phyloP scores from a whole-genome alignment of 2,797 vertebrate genomes.

The Xiphophorus birchmanni region DNA sequence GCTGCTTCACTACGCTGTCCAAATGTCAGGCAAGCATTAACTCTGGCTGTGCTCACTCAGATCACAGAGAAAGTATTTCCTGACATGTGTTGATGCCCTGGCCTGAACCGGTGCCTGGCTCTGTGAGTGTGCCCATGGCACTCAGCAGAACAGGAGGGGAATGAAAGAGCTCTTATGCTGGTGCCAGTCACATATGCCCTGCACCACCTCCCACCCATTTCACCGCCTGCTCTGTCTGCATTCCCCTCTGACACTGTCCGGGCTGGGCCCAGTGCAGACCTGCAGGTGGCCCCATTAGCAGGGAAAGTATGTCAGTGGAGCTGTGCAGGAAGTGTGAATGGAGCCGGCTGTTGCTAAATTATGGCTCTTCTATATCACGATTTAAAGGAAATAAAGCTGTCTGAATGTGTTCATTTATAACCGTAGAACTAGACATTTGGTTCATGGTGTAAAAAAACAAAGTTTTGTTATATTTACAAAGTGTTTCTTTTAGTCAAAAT shows the following conservation, averaged over 20 bases:
- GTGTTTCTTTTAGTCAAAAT: background rate
- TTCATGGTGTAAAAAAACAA: background rate
- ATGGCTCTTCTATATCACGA: conserved; percentile 27
- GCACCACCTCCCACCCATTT: conserved; percentile 66
- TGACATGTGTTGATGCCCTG: conserved; percentile 78
- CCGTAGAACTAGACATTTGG: background rate
- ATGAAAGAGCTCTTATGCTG: conserved; percentile 78
- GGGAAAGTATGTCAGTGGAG: conserved; percentile 77
- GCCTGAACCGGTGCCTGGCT: conserved; percentile 69
- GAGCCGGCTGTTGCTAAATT: conserved; percentile 70
- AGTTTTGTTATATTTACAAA: background rate
- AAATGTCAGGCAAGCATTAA: conserved; percentile 61
- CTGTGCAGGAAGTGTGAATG: conserved; percentile 70
- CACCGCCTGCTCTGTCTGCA: conserved; percentile 76
- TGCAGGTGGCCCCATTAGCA: conserved; percentile 83
- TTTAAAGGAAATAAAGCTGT: conserved; percentile 24
- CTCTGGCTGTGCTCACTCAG: conserved; percentile 54
- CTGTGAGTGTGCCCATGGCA: conserved; percentile 69
- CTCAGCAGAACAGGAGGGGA: conserved; percentile 70
- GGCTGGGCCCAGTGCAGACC: conserved; percentile 69
- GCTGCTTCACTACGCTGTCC: conserved; percentile 43
- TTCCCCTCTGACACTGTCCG: conserved; percentile 79
- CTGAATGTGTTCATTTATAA: conserved; percentile 6
- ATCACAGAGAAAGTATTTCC: conserved; percentile 80
- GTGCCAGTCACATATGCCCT: conserved; percentile 81